Evolutionary conservation across 2,888 invertebrate species (phyloP).

Genomic region (Parnassius mnemosyne): DNA sequence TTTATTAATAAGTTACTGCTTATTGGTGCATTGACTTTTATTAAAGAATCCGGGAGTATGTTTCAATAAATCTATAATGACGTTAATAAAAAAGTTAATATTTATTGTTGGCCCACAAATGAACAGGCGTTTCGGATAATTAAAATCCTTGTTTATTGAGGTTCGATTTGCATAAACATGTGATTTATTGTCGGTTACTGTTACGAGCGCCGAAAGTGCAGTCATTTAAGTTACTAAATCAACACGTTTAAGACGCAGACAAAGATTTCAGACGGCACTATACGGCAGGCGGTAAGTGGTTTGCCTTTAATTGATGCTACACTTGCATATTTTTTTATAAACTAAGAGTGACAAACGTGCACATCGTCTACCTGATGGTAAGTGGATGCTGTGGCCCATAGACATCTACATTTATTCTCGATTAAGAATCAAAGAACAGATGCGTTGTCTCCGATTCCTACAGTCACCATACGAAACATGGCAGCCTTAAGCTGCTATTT

Average conservation of each 20-base stretch:
- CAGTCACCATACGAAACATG: no score
- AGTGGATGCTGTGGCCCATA: no score
- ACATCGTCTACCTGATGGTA: no score
- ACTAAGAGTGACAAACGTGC: no score
- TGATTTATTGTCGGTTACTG: conserved; percentile 4
- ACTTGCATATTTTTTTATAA: no score
- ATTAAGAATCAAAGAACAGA: no score
- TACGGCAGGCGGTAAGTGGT: no score
- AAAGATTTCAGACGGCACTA: neutral
- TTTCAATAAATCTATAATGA: conserved; percentile 2
- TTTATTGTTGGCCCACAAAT: conserved; percentile 9
- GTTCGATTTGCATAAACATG: conserved; percentile 25
- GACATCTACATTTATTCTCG: no score
- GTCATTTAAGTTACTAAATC: neutral
- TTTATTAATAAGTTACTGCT: no score
- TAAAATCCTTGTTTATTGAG: conserved; percentile 17
- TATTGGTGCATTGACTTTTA: neutral
- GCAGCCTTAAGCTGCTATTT: no score
- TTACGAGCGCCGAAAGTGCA: neutral
- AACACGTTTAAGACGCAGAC: neutral
- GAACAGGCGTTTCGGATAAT: conserved; percentile 10
- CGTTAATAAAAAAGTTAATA: conserved; percentile 3
- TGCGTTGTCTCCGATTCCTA: no score
- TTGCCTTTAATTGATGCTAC: no score
- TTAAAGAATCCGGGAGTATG: neutral